phyloP scores from a whole-genome alignment of 2,113 vertebrate genomes.

The Lophochroa leadbeateri region DNA sequence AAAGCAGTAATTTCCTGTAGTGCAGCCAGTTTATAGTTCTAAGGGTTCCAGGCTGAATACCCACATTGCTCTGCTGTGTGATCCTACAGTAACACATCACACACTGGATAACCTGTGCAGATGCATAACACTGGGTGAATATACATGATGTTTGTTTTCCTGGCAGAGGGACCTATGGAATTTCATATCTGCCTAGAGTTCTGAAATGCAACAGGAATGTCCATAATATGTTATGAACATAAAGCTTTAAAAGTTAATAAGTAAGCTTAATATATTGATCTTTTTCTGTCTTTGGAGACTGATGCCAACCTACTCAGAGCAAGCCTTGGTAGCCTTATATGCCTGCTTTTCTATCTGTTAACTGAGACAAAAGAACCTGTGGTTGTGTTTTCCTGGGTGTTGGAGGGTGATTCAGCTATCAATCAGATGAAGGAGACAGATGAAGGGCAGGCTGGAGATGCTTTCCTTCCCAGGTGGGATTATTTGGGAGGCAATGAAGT shows the following conservation, averaged over 20 bases:
- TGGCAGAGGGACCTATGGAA: neutral
- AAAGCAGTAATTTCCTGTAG: neutral
- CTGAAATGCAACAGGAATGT: neutral
- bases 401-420: neutral
- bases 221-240: accelerated
- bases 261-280: accelerated
- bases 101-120: neutral
- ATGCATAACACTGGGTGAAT: accelerated
- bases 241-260: neutral
- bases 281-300: neutral
- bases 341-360: accelerated
- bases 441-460: too few relatives aligned
- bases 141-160: neutral
- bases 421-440: neutral
- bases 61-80: neutral
- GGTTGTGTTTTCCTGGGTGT: accelerated
- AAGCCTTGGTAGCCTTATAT: too few relatives aligned
- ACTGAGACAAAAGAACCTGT: neutral
- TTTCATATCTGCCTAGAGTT: neutral
- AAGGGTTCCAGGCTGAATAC: neutral
- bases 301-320: neutral
- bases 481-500: neutral
- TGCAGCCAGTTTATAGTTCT: neutral
- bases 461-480: neutral
- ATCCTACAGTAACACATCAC: neutral